Percentiles rank a stretch among this genome's conserved stretches.
Evolutionary conservation across 2,888 invertebrate genomes (phyloP).

Genomic region (Eilema sororculum): DNA sequence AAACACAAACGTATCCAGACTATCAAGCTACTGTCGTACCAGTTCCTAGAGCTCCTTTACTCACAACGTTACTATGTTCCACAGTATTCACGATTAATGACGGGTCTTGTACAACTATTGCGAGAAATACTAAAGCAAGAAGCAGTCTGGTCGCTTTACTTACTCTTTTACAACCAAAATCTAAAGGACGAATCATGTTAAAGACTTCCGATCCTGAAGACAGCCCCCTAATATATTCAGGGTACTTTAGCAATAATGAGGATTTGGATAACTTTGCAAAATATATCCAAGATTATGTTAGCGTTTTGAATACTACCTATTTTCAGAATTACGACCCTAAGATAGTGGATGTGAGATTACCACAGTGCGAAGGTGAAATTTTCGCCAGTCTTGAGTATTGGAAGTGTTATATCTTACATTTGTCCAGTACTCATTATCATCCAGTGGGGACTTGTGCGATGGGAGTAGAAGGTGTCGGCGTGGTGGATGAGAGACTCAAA

Average conservation of each 20-base stretch:
- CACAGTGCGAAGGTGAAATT: conserved; percentile 50
- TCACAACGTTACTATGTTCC: conserved; percentile 54
- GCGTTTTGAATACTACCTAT: conserved; percentile 56
- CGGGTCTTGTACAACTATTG: conserved; percentile 50
- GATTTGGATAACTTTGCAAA: conserved; percentile 59
- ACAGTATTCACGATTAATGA: conserved; percentile 55
- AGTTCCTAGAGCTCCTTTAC: conserved; percentile 48
- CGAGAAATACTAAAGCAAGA: conserved; percentile 40
- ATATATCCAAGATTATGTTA: conserved; percentile 55
- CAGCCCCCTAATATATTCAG: conserved; percentile 55
- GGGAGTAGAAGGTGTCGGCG: conserved; percentile 61
- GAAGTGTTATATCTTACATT: conserved; percentile 60
- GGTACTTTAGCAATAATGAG: conserved; percentile 48
- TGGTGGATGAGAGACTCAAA: conserved; percentile 63
- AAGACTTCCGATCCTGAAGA: conserved; percentile 57
- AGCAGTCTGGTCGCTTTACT: conserved; percentile 50
- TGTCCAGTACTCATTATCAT: conserved; percentile 88
- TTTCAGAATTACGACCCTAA: conserved; percentile 54
- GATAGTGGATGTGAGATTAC: conserved; percentile 46
- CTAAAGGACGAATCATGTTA: conserved; percentile 61
- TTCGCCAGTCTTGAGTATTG: conserved; percentile 61
- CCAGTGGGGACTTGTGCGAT: conserved; percentile 67
- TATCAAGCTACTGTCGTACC: conserved; percentile 61
- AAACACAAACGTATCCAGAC: conserved; percentile 63
- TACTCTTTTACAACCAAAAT: conserved; percentile 62